Evolutionary conservation across 2,888 invertebrate genomes (phyloP).

Genomic region (Campoletis raptor): DNA sequence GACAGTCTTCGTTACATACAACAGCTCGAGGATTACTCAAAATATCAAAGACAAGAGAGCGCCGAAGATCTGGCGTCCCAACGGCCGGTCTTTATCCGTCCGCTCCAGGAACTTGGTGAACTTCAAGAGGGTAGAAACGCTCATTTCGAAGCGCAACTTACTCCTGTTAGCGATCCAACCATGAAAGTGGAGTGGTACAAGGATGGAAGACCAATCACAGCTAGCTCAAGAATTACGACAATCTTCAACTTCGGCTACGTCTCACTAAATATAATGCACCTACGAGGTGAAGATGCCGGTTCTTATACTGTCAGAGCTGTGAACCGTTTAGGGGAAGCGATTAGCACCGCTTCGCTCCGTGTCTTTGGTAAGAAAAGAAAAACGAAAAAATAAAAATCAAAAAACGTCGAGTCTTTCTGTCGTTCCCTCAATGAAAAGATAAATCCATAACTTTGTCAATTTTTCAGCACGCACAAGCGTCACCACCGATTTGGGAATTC

Average conservation of each 20-base stretch:
- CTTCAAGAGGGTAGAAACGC: conserved; percentile 96
- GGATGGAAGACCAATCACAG: conserved; percentile 97
- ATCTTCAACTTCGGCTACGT: conserved; percentile 99
- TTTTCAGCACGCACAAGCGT: conserved; percentile 90
- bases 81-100: conserved; percentile 95
- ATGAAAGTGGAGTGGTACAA: conserved; percentile 98
- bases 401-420: neutral
- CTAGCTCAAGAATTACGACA: conserved; percentile 98
- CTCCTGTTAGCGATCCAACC: conserved; percentile 96
- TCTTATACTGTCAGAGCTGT: conserved; percentile 96
- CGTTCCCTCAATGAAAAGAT: neutral
- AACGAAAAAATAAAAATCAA: neutral
- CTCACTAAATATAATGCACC: conserved; percentile 99
- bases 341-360: conserved; percentile 92
- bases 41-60: conserved; percentile 94
- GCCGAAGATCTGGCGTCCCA: conserved; percentile 93
- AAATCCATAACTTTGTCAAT: neutral
- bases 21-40: conserved; percentile 95
- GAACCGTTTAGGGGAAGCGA: conserved; percentile 95
- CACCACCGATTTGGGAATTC: conserved; percentile 94
- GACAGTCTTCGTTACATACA: conserved; percentile 96
- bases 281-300: conserved; percentile 99
- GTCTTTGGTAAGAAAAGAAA: conserved; percentile 86
- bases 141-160: conserved; percentile 96
- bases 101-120: conserved; percentile 94